phyloP scores from a whole-genome alignment of 2,888 invertebrate genomes.

The Lomographa bimaculata region DNA sequence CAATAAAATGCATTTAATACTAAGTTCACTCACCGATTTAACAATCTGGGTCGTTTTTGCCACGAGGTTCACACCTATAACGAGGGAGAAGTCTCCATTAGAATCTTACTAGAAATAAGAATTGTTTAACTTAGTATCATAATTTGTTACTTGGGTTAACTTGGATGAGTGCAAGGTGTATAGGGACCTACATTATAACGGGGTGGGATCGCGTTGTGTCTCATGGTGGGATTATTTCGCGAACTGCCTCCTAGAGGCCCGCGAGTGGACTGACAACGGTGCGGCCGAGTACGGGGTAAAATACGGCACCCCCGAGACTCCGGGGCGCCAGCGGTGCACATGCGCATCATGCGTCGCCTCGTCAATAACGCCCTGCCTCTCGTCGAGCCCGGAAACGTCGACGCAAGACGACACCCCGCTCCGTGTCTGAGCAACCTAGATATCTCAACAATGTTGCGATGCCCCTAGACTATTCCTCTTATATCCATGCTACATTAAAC shows the following conservation, averaged over 20 bases:
- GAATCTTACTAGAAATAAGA: slow-evolving; percentile 22
- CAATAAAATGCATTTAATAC: slow-evolving; percentile 27
- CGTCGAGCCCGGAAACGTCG: slow-evolving; percentile 76
- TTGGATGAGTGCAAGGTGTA: neutral
- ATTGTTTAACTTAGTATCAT: no score
- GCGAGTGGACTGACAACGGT: slow-evolving; percentile 65
- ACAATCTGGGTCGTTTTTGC: slow-evolving; percentile 46
- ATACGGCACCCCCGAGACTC: slow-evolving; percentile 74
- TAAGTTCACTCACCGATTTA: slow-evolving; percentile 55
- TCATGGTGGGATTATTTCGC: slow-evolving; percentile 35
- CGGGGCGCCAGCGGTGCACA: slow-evolving; percentile 74
- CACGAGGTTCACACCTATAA: slow-evolving; percentile 60
- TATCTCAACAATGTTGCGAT: slow-evolving; percentile 31
- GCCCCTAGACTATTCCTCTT: slow-evolving; percentile 4
- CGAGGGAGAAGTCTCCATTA: slow-evolving; percentile 52
- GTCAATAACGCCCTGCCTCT: slow-evolving; percentile 77
- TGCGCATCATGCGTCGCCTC: slow-evolving; percentile 69
- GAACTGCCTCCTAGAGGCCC: slow-evolving; percentile 54
- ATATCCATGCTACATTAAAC: no score
- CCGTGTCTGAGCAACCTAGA: slow-evolving; percentile 44
- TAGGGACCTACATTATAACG: slow-evolving; percentile 51
- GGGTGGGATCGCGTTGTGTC: slow-evolving; percentile 17
- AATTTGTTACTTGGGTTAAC: neutral
- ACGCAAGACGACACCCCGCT: slow-evolving; percentile 69
- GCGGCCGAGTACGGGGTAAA: slow-evolving; percentile 62